Conservation (phyloP, 2,113 vertebrate species). For the Indri indri region DNA sequence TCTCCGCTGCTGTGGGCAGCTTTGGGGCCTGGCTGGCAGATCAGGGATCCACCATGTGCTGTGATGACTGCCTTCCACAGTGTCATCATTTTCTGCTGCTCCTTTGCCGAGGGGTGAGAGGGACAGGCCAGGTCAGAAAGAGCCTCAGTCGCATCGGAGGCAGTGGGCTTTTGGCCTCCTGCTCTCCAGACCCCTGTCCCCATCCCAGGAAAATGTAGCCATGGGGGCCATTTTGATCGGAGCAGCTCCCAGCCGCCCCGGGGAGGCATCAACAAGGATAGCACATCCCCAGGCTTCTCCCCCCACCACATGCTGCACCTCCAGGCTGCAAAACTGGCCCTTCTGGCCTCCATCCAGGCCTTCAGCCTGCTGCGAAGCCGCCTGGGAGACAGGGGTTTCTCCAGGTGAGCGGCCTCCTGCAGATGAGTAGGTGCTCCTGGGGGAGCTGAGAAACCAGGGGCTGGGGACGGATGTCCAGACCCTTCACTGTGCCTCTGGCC, state of each 20-base stretch:
- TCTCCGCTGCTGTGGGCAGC: background rate
- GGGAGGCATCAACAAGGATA: conserved; percentile 94
- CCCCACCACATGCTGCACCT: conserved; percentile 89
- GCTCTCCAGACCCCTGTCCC: background rate
- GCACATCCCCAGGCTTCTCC: conserved; percentile 88
- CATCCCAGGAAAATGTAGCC: conserved; percentile 90
- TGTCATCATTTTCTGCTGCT: background rate
- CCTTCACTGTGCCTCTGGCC: background rate
- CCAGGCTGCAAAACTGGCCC: conserved; percentile 86
- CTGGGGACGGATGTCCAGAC: rapidly evolving
- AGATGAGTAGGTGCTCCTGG: background rate
- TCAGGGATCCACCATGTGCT: background rate
- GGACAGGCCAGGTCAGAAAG: background rate
- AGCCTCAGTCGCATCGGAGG: background rate
- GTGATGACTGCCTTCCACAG: background rate
- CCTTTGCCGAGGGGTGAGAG: background rate
- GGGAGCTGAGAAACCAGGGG: background rate
- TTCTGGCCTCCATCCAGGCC: conserved; percentile 85
- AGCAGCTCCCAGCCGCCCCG: conserved; percentile 84
- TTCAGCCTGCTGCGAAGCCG: conserved; percentile 85
- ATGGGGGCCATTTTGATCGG: conserved; percentile 89
- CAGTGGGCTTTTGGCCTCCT: background rate
- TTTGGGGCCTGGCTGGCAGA: background rate
- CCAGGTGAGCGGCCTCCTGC: conserved; percentile 80
- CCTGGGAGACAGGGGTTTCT: conserved; percentile 84